Evolutionary conservation across 2,888 invertebrate genomes (phyloP).

Genomic region (Falcaria lacertinaria): DNA sequence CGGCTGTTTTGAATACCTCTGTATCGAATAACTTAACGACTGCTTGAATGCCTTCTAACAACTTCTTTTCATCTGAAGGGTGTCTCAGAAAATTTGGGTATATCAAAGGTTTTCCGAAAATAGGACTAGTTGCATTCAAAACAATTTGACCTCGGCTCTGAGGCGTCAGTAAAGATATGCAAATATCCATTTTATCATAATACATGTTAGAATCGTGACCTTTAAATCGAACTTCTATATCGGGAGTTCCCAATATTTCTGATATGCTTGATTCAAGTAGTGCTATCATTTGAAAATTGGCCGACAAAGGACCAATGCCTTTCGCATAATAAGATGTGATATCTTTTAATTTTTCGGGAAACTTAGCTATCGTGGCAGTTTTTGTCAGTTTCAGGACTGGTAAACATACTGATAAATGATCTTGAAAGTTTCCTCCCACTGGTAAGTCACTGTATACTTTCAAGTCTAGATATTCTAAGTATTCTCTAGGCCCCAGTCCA

Average conservation of each 20-base stretch:
- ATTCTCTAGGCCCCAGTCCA: constrained; percentile 66
- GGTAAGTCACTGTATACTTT: constrained; percentile 54
- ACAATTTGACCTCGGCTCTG: constrained; percentile 66
- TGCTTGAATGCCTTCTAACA: constrained; percentile 65
- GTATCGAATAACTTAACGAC: constrained; percentile 67
- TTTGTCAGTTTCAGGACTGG: constrained; percentile 62
- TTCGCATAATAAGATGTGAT: constrained; percentile 63
- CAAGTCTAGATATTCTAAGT: constrained; percentile 65
- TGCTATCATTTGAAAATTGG: constrained; percentile 68
- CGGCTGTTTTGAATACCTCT: constrained; percentile 60
- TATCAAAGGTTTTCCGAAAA: constrained; percentile 61
- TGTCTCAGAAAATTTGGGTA: constrained; percentile 69
- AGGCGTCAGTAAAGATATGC: constrained; percentile 63
- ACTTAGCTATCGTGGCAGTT: constrained; percentile 53
- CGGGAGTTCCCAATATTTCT: constrained; percentile 60
- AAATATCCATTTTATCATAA: constrained; percentile 66
- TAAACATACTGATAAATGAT: constrained; percentile 66
- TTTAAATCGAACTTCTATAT: constrained; percentile 66
- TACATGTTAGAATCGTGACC: constrained; percentile 73
- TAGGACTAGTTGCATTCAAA: constrained; percentile 57
- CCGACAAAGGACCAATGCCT: constrained; percentile 63
- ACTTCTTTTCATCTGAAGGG: constrained; percentile 53
- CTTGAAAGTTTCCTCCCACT: constrained; percentile 70
- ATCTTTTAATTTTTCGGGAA: constrained; percentile 63
- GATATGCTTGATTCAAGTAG: constrained; percentile 61